These are phyloP conservation scores for Erpetoichthys calabaricus DNA, from an alignment of 2,797 vertebrate species.

Conservation along the genomic window DNA sequence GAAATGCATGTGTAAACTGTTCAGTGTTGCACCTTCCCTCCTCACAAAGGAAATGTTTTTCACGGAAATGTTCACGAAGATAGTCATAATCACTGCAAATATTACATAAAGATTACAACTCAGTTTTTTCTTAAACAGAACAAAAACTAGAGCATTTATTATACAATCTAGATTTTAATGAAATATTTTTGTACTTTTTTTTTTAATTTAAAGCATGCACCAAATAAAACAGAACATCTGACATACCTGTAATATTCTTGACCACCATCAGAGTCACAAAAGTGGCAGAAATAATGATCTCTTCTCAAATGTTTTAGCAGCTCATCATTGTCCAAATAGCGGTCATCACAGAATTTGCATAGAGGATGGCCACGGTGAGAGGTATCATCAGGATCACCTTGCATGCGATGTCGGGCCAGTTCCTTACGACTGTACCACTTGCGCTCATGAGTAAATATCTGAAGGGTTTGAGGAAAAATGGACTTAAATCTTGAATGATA, in stretches of 20 bases:
- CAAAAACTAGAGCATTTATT: too few relatives aligned
- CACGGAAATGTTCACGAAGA: slow-evolving; percentile 86
- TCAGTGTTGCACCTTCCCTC: slow-evolving; percentile 82
- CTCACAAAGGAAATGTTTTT: slow-evolving; percentile 89
- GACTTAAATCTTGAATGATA: too few relatives aligned
- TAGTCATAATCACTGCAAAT: slow-evolving; percentile 72
- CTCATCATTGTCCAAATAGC: slow-evolving; percentile 92
- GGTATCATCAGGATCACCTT: slow-evolving; percentile 89
- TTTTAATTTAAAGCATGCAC: too few relatives aligned
- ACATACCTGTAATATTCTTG: slow-evolving; percentile 94
- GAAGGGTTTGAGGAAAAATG: slow-evolving; percentile 1
- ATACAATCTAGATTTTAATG: too few relatives aligned
- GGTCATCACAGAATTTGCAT: slow-evolving; percentile 93
- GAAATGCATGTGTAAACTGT: slow-evolving; percentile 94
- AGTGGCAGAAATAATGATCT: slow-evolving; percentile 96
- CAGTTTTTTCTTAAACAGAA: too few relatives aligned
- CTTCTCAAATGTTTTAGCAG: slow-evolving; percentile 83
- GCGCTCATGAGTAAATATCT: slow-evolving; percentile 86
- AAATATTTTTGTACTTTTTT: too few relatives aligned
- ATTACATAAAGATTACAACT: background rate
- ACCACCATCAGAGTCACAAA: slow-evolving; percentile 88
- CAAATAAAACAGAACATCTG: background rate
- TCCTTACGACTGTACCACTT: slow-evolving; percentile 96
- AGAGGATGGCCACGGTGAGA: slow-evolving; percentile 91
- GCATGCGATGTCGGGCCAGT: slow-evolving; percentile 80